Evolutionary conservation across 2,797 vertebrate genomes (phyloP).

Genomic region (Psittacula echo): DNA sequence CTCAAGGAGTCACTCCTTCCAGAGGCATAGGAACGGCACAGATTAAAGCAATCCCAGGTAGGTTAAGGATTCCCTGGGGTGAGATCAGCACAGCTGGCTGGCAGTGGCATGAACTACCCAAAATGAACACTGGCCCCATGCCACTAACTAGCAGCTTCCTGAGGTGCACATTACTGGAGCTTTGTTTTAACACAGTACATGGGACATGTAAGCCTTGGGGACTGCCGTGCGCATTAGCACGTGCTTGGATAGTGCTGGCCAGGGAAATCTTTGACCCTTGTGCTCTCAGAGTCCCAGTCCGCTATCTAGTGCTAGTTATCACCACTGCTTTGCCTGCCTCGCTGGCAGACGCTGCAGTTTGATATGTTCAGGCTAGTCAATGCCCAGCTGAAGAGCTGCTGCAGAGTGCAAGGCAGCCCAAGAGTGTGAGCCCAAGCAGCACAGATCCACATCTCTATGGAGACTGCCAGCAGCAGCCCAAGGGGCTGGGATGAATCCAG

Average conservation of each 20-base stretch:
- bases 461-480: not conserved
- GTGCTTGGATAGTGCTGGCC: not conserved
- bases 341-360: not conserved
- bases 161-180: not conserved
- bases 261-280: not conserved
- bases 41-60: not conserved
- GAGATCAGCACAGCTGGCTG: not conserved
- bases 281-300: not conserved
- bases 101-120: not conserved
- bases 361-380: rapidly evolving
- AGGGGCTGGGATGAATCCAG: not conserved
- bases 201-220: not conserved
- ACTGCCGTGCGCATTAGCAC: not conserved
- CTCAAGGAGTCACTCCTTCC: not conserved
- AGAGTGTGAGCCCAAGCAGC: rapidly evolving
- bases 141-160: not conserved
- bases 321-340: rapidly evolving
- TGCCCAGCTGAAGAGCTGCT: not conserved
- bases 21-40: not conserved
- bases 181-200: not conserved
- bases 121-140: not conserved
- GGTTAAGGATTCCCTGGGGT: not conserved
- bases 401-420: not conserved
- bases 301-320: not conserved
- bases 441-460: rapidly evolving